Conservation (phyloP, 2,797 vertebrate species). For the Iguana delicatissima region DNA sequence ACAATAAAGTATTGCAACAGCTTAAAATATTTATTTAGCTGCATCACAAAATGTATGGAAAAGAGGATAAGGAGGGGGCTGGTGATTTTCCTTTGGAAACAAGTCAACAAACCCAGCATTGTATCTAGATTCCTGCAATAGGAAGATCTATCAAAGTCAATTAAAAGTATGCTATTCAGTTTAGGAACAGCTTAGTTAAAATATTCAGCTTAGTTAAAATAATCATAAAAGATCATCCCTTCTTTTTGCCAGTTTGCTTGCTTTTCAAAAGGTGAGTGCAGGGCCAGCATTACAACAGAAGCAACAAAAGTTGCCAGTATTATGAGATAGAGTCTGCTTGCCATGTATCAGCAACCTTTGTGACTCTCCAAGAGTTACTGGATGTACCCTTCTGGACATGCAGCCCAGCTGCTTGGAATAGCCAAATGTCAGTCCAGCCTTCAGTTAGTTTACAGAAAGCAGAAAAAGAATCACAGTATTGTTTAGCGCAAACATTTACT, state of each 20-base stretch:
- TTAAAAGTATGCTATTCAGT: background rate
- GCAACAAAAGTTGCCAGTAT: background rate
- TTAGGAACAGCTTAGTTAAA: slow-evolving; percentile 9
- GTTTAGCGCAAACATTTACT: slow-evolving; percentile 10
- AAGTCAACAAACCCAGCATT: slow-evolving; percentile 27
- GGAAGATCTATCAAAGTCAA: background rate
- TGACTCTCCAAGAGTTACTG: slow-evolving; percentile 14
- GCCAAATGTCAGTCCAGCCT: slow-evolving; percentile 16
- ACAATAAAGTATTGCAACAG: slow-evolving; percentile 22
- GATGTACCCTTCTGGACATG: background rate
- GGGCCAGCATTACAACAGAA: background rate
- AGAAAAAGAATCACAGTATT: background rate
- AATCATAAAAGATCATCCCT: slow-evolving; percentile 8
- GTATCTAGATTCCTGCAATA: background rate
- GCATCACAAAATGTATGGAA: slow-evolving; percentile 28
- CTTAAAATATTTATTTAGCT: slow-evolving; percentile 28
- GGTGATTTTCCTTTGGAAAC: slow-evolving; percentile 33
- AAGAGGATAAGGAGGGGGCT: slow-evolving; percentile 2
- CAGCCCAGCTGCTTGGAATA: background rate
- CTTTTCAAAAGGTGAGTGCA: slow-evolving; percentile 12
- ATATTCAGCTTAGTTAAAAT: slow-evolving; percentile 5
- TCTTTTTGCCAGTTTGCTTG: background rate
- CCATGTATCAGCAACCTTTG: background rate
- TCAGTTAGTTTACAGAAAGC: slow-evolving; percentile 2
- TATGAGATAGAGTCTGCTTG: background rate